Base-by-base conservation (phyloP, 2,797 vertebrate species). In the Apogon talboti region DNA sequence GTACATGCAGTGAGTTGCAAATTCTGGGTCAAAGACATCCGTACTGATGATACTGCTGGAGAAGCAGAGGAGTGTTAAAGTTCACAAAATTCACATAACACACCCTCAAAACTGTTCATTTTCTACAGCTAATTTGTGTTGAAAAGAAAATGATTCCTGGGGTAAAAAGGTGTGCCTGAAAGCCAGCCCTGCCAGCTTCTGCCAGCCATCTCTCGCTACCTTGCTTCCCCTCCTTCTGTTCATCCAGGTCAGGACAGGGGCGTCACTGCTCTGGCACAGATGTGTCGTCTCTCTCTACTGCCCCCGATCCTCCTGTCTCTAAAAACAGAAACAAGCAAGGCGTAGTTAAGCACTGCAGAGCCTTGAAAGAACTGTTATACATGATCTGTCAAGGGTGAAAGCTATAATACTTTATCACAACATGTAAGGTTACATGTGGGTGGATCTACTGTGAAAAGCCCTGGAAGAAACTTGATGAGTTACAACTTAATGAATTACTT, bases 221-320 rank as follows among this genome's bases (percentile, higher is more conserved):
- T 84, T 64, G 76, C 74, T 67, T 70, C 65, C 57, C 42, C 57
- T 76, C 59, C 55, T 60, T 66, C 60, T 84, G 76, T 79, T 75
- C 88, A 87, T 86, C 83, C 87, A 86, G 87, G 89, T 86, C 86
- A 86, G 90, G 79, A 79, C 75, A 68, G 79, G 76, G 76, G 60
- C 61, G 81, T 93, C 87, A 90, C 88, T 93, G 92, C 75, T 92
- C 92, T 82, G 91, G 89, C 83, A 90, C 90, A 73, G 92, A 91
- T 78, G 92, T 92, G 85, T 89, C 76, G 43, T 92, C 89, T 77
- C 87, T 76, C 79, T 90, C 91, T 91, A 91, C 87, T 93, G 90
- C 73, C 91, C 93, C 87, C 90, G 92, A 86, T 93, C 93, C 91
- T 87, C 93, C 91, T 91, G 92, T 76, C 88, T 91, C 93, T 94